These are phyloP conservation scores for Aspidoscelis tigris DNA, from an alignment of 2,113 vertebrate species.

Conservation along the genomic window DNA sequence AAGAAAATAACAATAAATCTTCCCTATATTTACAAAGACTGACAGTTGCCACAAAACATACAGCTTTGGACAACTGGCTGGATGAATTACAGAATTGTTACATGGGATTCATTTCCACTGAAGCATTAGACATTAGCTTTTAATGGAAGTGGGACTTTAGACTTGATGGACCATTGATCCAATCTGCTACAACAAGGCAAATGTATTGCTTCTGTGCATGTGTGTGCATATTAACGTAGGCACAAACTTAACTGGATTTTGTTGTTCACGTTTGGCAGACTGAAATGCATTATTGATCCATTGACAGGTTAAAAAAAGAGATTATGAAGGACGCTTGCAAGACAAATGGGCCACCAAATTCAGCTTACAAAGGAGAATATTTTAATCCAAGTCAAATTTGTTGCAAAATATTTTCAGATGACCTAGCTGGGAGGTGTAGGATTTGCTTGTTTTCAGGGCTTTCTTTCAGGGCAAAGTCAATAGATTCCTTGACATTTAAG, in stretches of 20 bases:
- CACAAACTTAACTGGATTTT: neutral
- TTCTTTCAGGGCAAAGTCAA: neutral
- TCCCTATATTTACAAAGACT: neutral
- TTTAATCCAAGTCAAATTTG: neutral
- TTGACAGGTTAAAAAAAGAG: neutral
- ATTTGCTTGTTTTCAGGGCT: neutral
- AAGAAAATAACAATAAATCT: too few relatives aligned
- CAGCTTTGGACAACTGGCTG: neutral
- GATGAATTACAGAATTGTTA: constrained; percentile 13
- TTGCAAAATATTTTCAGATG: neutral
- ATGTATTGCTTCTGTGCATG: neutral
- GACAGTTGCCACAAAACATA: neutral
- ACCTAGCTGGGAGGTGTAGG: neutral
- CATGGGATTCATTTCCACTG: neutral
- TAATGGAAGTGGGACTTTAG: neutral
- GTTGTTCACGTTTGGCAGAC: neutral
- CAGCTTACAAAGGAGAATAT: neutral
- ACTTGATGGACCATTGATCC: constrained; percentile 5
- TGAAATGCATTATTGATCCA: constrained; percentile 7
- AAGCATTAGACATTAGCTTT: constrained; percentile 8
- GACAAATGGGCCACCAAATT: neutral
- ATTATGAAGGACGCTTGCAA: neutral
- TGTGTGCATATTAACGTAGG: constrained; percentile 19
- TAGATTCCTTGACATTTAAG: neutral
- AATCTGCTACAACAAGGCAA: neutral